Evolutionary conservation across 2,888 invertebrate genomes (phyloP).

Genomic region (Aleiodes alternator): DNA sequence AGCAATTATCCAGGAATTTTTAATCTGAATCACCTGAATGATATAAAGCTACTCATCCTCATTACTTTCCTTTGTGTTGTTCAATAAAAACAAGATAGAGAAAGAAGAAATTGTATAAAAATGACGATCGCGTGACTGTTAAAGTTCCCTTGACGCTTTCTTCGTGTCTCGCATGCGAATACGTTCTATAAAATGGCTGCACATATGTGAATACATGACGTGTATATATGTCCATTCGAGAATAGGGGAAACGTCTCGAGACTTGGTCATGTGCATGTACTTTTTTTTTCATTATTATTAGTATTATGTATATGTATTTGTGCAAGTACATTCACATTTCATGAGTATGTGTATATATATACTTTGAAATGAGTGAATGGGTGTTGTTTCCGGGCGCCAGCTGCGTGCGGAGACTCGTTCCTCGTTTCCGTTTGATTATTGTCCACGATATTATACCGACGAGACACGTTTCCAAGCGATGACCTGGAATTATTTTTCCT

Average conservation of each 20-base stretch:
- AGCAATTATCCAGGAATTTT: neutral
- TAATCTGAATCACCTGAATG: conserved; percentile 14
- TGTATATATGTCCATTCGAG: conserved; percentile 25
- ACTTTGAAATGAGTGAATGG: conserved; percentile 34
- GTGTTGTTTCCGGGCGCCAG: conserved; percentile 64
- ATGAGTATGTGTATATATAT: conserved; percentile 12
- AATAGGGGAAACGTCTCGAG: conserved; percentile 29
- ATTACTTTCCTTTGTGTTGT: conserved; percentile 35
- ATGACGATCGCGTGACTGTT: conserved; percentile 33
- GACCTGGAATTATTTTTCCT: conserved; percentile 17
- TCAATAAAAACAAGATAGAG: conserved; percentile 10
- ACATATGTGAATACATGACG: conserved; percentile 34
- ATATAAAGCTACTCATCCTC: neutral
- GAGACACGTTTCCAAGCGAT: conserved; percentile 29
- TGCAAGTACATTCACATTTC: conserved; percentile 30
- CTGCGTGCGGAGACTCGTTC: conserved; percentile 58
- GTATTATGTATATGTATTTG: conserved; percentile 11
- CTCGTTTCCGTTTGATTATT: conserved; percentile 67
- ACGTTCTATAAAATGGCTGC: conserved; percentile 38
- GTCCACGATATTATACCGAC: conserved; percentile 46
- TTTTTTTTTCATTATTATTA: conserved; percentile 14
- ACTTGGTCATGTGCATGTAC: conserved; percentile 21
- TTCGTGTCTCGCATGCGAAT: conserved; percentile 44
- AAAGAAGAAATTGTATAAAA: conserved; percentile 31
- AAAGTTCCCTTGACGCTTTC: conserved; percentile 34